Conservation (phyloP, 2,797 vertebrate species). For the Tiaroga cobitis region DNA sequence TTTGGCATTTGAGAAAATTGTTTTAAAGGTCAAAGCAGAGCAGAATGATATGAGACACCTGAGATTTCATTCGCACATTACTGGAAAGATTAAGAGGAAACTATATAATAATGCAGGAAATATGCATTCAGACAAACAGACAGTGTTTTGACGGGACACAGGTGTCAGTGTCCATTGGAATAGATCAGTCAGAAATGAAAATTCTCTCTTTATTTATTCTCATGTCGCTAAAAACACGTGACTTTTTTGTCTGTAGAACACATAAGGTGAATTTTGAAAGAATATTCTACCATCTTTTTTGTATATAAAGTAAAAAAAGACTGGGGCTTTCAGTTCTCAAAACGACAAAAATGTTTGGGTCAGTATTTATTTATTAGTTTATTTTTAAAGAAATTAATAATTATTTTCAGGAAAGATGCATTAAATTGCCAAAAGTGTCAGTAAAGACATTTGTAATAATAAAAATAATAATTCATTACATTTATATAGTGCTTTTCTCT, state of each 20-base stretch:
- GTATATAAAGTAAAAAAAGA: neutral
- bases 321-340: neutral
- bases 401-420: neutral
- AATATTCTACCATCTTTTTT: neutral
- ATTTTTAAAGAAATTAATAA: neutral
- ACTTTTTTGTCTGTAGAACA: neutral
- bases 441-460: neutral
- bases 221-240: neutral
- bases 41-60: conserved; percentile 34
- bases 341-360: neutral
- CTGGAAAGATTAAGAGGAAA: neutral
- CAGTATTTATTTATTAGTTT: neutral
- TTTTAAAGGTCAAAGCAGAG: conserved; percentile 41
- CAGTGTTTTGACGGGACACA: neutral
- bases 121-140: neutral
- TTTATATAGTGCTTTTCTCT: no score
- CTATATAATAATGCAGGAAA: neutral
- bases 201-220: neutral
- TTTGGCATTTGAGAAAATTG: conserved; percentile 34
- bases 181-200: neutral
- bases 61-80: neutral
- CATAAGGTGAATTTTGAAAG: neutral
- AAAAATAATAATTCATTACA: no score
- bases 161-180: neutral
- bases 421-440: neutral